Percentiles rank a stretch among this genome's conserved stretches.
These are phyloP conservation scores for Pygocentrus nattereri DNA, from an alignment of 2,797 vertebrate species.

Conservation along the genomic window DNA sequence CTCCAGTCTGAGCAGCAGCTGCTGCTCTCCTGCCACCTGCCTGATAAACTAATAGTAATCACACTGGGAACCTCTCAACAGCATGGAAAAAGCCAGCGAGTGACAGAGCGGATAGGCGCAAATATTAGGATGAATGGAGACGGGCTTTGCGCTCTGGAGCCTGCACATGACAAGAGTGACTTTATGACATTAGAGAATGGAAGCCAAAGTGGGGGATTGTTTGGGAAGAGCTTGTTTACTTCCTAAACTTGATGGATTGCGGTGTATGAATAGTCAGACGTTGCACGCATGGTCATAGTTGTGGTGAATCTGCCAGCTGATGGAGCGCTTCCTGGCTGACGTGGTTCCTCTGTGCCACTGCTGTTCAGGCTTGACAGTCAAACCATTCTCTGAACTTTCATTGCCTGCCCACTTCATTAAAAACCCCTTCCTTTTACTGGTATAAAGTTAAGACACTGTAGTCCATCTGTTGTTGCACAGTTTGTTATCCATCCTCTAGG, in stretches of 20 bases:
- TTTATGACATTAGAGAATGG: slow-evolving; percentile 62
- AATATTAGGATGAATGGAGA: slow-evolving; percentile 80
- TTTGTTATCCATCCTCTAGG: no score
- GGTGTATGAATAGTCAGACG: slow-evolving; percentile 20
- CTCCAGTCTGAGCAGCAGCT: slow-evolving; percentile 77
- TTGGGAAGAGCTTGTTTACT: slow-evolving; percentile 2
- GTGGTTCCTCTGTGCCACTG: background rate
- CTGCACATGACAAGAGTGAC: slow-evolving; percentile 66
- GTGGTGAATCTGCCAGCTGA: slow-evolving; percentile 17
- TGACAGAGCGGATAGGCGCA: slow-evolving; percentile 69
- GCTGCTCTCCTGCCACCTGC: slow-evolving; percentile 82
- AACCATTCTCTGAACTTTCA: background rate
- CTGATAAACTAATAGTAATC: slow-evolving; percentile 83
- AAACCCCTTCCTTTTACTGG: no score
- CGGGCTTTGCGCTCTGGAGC: slow-evolving; percentile 70
- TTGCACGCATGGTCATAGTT: background rate
- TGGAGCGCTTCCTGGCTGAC: background rate
- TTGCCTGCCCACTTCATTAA: background rate
- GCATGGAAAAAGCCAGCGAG: slow-evolving; percentile 55
- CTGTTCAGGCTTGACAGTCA: background rate
- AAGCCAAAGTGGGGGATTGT: background rate
- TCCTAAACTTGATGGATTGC: background rate
- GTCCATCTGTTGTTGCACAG: no score
- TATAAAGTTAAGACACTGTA: no score
- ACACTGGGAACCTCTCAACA: slow-evolving; percentile 78